phyloP scores from a whole-genome alignment of 37 sponge, comb jelly and placozoan species.

The Corticium candelabrum region DNA sequence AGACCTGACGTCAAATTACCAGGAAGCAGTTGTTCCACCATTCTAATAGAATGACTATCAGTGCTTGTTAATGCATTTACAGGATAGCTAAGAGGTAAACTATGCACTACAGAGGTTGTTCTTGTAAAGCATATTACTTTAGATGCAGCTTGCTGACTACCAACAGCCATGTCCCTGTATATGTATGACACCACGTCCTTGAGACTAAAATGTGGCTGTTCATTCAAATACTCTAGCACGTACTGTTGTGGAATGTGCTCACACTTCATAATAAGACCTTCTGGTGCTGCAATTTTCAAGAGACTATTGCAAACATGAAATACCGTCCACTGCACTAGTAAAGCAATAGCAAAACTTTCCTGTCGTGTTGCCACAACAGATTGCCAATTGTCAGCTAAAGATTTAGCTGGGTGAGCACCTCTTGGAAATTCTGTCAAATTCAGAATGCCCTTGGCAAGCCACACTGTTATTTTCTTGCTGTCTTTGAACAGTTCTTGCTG shows the following conservation, averaged over 20 bases:
- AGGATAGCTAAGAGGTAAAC: conserved; percentile 52
- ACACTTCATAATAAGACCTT: conserved; percentile 35
- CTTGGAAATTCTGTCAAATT: no score
- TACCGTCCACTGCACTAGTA: conserved; percentile 52
- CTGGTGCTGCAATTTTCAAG: conserved; percentile 65
- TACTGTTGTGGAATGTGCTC: conserved; percentile 13
- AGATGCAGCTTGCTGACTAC: neutral
- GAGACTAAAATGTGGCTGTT: conserved; percentile 76
- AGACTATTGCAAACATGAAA: conserved; percentile 29
- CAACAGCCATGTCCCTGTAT: conserved; percentile 8
- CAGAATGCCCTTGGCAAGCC: no score
- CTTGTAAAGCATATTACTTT: conserved; percentile 82
- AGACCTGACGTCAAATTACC: neutral
- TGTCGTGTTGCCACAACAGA: neutral
- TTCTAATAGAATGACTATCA: neutral
- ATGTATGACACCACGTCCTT: conserved; percentile 38
- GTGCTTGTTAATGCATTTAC: neutral
- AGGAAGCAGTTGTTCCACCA: neutral
- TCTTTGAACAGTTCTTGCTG: neutral
- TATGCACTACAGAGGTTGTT: conserved; percentile 63
- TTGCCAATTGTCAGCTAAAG: neutral
- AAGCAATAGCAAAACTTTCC: conserved; percentile 28
- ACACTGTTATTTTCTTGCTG: neutral
- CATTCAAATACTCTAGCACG: conserved; percentile 47
- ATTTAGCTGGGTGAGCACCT: neutral